phyloP scores from a whole-genome alignment of 1,140 invertebrate species.

The Reticulitermes speratus region DNA sequence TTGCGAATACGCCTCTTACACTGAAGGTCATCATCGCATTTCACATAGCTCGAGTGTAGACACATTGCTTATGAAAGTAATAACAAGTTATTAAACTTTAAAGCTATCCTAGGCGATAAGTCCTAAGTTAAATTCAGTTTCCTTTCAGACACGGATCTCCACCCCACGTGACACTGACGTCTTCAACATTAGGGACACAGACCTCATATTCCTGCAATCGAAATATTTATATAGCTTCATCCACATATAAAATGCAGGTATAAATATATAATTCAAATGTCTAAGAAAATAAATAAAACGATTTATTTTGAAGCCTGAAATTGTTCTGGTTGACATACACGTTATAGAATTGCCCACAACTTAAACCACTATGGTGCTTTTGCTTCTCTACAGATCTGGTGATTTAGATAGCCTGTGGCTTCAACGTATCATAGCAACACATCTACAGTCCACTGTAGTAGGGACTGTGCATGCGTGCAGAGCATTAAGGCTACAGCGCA shows the following conservation, averaged over 20 bases:
- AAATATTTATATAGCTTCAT: neutral
- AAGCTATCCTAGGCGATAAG: neutral
- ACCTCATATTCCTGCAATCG: neutral
- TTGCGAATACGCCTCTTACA: neutral
- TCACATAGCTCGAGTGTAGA: neutral
- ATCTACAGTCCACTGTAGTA: no score
- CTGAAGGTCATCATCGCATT: neutral
- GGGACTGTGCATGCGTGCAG: no score
- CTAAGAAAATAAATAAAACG: no score
- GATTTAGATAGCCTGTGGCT: no score
- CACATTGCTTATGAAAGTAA: neutral
- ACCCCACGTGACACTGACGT: neutral
- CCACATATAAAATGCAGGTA: neutral
- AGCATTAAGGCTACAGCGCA: no score
- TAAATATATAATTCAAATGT: no score
- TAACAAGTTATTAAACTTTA: constrained; percentile 11
- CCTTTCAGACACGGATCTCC: neutral
- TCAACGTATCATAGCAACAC: no score
- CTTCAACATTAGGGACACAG: neutral
- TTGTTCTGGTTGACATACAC: no score
- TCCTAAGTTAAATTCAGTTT: neutral
- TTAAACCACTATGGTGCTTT: no score
- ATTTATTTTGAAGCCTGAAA: no score
- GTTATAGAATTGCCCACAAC: no score
- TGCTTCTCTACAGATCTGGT: no score